A percentile compares a stretch with the other conserved stretches of the same genome.
These are phyloP conservation scores for Brachynemurus nebulosus DNA, from an alignment of 2,888 invertebrate genomes.

Conservation along the genomic window DNA sequence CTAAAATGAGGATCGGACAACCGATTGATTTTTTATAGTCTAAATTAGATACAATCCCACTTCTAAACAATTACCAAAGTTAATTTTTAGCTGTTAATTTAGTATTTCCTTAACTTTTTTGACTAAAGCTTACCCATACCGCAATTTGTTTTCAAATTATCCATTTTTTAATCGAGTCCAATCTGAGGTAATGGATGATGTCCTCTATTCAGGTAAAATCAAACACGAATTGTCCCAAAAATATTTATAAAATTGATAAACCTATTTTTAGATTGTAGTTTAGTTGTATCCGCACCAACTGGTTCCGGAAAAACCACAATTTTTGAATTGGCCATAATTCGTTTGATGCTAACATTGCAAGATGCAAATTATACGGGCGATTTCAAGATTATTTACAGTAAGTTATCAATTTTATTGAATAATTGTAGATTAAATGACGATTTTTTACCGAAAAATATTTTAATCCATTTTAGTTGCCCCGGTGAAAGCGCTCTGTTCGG, in stretches of 20 bases:
- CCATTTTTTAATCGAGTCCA: conserved; percentile 60
- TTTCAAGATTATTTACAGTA: conserved; percentile 63
- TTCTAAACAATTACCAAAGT: too few species aligned
- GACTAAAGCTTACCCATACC: conserved; percentile 36
- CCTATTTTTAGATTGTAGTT: conserved; percentile 44
- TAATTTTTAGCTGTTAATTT: too few species aligned
- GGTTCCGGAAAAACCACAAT: conserved; percentile 72
- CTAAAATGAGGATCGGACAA: too few species aligned
- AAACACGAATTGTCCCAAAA: neutral
- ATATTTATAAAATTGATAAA: conserved; percentile 1
- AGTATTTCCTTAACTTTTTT: too few species aligned
- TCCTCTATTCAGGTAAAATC: conserved; percentile 45
- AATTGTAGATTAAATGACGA: neutral
- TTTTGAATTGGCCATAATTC: conserved; percentile 67
- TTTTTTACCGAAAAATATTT: conserved; percentile 7
- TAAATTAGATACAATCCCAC: too few species aligned
- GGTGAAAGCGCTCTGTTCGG: conserved; percentile 63
- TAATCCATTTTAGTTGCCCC: conserved; percentile 49
- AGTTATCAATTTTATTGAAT: conserved; percentile 23
- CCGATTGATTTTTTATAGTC: too few species aligned
- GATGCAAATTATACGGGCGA: conserved; percentile 30
- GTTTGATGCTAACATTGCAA: conserved; percentile 42
- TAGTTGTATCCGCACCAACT: conserved; percentile 67
- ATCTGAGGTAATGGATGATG: conserved; percentile 53
- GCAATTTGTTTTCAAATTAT: conserved; percentile 39